Base-by-base conservation (phyloP, 1,140 invertebrate genomes). In the Tribolium madens region DNA sequence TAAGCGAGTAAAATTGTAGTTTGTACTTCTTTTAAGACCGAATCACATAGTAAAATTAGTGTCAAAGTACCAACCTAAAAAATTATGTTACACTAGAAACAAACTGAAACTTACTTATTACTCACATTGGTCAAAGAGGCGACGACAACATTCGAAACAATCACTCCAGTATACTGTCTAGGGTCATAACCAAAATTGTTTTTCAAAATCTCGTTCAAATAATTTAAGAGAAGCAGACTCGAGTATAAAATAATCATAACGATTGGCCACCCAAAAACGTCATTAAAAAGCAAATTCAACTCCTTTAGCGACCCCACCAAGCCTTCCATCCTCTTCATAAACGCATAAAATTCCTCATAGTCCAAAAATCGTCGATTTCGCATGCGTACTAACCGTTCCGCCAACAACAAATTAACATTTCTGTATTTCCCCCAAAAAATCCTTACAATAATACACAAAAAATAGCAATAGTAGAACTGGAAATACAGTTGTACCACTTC, bases 201-300 rank as follows among this genome's bases (percentile, higher is more conserved):
- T n/a, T 71, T 46, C 7, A 71, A 71, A 47, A 71, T 47, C 9
- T 71, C 68, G 10, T 71, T 36, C 7, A 71, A n/a, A 10, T 71
- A 46, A n/a, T 71, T 48, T 2, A 71, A 18, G 9, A 71, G 4
- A 3, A 46, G 14, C 18, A 48, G 5, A 42, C 33, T 46, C 2
- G 68, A 46, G 31, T 18, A 46, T 14, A 71, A 15, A 12, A 71
- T 18, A 10, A 71, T 71, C 36, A 71, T 17, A 10, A 72, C 1
- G 13, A 72, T 52, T 2, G 70, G 70, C 70, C 70, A 72, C 4
- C 70, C 70, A 14, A 72, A 72, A 26, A 72, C 26, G 1, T 52
- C 21, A 14, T 64, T 64, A 13, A 64, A 64, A 12, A 14, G 13
- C 3, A 64, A 3, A 64, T 64, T 64, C 12, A 64, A 13, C 26